Evolutionary conservation across 2,113 vertebrate species (phyloP).

Genomic region (Tetraodon nigroviridis): DNA sequence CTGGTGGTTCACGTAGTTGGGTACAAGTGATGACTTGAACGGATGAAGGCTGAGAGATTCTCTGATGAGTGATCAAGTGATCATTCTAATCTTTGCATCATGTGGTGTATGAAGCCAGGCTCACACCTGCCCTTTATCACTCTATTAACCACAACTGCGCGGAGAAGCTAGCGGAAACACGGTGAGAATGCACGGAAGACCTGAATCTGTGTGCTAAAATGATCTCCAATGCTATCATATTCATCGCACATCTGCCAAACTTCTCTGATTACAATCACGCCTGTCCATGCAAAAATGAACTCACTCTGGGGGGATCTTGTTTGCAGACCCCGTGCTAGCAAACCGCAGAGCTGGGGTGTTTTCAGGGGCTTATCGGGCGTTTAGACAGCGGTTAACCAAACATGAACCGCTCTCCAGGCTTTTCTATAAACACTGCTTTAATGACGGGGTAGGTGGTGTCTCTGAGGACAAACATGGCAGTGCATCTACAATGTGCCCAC

Average conservation of each 20-base stretch:
- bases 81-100: constrained; percentile 33
- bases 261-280: constrained; percentile 19
- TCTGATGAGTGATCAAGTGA: constrained; percentile 16
- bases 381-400: constrained; percentile 57
- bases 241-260: constrained; percentile 46
- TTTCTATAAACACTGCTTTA: constrained; percentile 32
- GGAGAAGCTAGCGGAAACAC: neutral
- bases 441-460: constrained; percentile 26
- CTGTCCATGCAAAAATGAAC: constrained; percentile 29
- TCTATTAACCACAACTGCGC: constrained; percentile 15
- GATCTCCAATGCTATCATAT: constrained; percentile 27
- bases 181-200: neutral
- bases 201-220: constrained; percentile 14
- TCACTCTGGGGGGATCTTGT: constrained; percentile 27
- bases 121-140: constrained; percentile 43
- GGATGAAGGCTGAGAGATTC: constrained; percentile 18
- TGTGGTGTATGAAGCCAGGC: constrained; percentile 25
- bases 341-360: constrained; percentile 28
- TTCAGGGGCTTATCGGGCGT: constrained; percentile 40
- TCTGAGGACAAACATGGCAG: constrained; percentile 26
- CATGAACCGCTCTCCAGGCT: constrained; percentile 25
- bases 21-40: too few relatives aligned
- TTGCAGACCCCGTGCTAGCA: constrained; percentile 25
- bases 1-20: neutral
- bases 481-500: constrained; percentile 6